phyloP scores from a whole-genome alignment of 2,113 vertebrate species.

The Tonatia bakeri region DNA sequence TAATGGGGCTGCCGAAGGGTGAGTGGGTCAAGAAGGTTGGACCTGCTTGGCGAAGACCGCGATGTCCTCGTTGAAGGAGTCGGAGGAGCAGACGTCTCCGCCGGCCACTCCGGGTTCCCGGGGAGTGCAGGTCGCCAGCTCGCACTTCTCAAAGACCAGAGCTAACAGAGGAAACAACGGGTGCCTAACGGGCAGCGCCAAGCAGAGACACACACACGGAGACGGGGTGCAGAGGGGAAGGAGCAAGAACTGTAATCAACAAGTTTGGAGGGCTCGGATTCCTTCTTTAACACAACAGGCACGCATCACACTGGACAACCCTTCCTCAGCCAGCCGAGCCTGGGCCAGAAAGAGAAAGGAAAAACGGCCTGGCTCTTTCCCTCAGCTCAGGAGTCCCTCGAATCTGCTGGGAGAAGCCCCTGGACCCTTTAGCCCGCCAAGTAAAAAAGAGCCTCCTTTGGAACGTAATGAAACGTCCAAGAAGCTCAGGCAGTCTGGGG shows the following conservation, averaged over 20 bases:
- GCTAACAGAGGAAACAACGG: conserved; percentile 98
- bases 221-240: conserved; percentile 75
- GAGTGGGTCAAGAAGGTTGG: conserved; percentile 65
- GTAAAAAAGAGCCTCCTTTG: neutral
- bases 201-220: conserved; percentile 80
- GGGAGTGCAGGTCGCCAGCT: conserved; percentile 98
- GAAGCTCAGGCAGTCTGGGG: neutral
- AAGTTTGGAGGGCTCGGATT: conserved; percentile 77
- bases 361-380: conserved; percentile 40
- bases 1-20: conserved; percentile 11
- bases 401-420: conserved; percentile 3
- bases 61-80: conserved; percentile 98
- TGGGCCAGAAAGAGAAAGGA: conserved; percentile 68
- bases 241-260: conserved; percentile 81
- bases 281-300: conserved; percentile 66
- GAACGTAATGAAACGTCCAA: neutral
- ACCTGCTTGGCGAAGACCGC: conserved; percentile 95
- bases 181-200: conserved; percentile 91
- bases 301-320: conserved; percentile 62
- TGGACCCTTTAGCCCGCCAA: conserved; percentile 21
- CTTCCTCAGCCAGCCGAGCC: conserved; percentile 49
- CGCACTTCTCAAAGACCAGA: conserved; percentile 99
- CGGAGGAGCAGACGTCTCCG: conserved; percentile 96
- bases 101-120: conserved; percentile 95
- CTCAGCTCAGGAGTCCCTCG: conserved; percentile 15